Evolutionary conservation across 2,888 invertebrate species (phyloP).

Genomic region (Scaptomyza polygonia): DNA sequence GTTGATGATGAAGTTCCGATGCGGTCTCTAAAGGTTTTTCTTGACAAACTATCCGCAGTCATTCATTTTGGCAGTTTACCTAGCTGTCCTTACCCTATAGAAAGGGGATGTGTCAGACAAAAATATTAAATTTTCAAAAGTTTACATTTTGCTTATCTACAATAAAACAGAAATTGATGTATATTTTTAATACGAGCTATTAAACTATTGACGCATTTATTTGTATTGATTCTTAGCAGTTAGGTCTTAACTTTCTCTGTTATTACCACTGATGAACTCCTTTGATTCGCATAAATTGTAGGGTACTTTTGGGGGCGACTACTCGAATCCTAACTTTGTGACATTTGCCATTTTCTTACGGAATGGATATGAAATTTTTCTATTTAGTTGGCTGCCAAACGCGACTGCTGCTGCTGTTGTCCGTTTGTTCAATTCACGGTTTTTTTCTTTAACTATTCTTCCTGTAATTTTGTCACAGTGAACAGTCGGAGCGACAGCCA

Average conservation of each 20-base stretch:
- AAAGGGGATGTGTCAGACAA: no score
- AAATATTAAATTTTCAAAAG: no score
- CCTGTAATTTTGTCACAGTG: conserved; percentile 48
- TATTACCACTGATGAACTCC: no score
- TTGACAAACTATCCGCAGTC: conserved; percentile 9
- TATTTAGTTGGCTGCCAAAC: conserved; percentile 41
- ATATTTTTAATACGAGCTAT: no score
- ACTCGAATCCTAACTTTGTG: neutral
- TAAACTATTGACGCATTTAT: no score
- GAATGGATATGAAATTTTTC: conserved; percentile 38
- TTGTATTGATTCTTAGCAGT: no score
- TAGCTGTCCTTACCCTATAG: conserved; percentile 2
- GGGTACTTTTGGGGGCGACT: conserved; percentile 12
- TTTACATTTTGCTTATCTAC: no score
- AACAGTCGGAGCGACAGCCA: conserved; percentile 7
- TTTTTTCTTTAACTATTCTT: conserved; percentile 22
- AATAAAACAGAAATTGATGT: no score
- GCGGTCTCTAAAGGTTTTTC: conserved; percentile 18
- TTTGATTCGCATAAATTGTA: neutral
- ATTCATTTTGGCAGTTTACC: conserved; percentile 6
- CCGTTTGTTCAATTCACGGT: conserved; percentile 38
- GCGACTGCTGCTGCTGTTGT: conserved; percentile 11
- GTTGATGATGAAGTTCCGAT: conserved; percentile 54
- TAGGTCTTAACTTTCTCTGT: no score
- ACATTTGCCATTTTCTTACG: conserved; percentile 15